A percentile compares a stretch with the other conserved stretches of the same genome.
Evolutionary conservation across 2,113 vertebrate species (phyloP).

Genomic region (Amphilophus citrinellus): DNA sequence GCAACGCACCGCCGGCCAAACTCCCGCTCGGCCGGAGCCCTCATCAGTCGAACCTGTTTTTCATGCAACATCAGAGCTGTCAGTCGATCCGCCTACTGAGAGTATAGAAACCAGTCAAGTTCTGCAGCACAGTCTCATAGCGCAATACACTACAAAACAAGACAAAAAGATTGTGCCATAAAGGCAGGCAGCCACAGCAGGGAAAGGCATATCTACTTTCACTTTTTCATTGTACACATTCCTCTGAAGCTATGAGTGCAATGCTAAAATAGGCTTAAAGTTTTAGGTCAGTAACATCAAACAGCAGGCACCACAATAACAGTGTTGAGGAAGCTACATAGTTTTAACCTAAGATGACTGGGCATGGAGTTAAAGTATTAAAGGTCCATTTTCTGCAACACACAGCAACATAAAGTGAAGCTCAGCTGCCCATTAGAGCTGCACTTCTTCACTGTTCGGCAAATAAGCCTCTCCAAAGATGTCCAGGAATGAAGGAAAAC

Average conservation of each 20-base stretch:
- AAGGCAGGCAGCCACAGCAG: slow-evolving; percentile 31
- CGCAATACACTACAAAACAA: slow-evolving; percentile 47
- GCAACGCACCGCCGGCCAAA: slow-evolving; percentile 50
- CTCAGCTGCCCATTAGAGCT: slow-evolving; percentile 5
- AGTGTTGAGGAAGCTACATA: slow-evolving; percentile 16
- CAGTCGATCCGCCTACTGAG: slow-evolving; percentile 48
- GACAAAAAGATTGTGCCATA: slow-evolving; percentile 30
- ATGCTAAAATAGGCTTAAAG: slow-evolving; percentile 64
- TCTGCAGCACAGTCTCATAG: slow-evolving; percentile 37
- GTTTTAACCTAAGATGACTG: slow-evolving; percentile 47
- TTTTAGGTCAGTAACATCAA: slow-evolving; percentile 68
- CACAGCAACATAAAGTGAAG: slow-evolving; percentile 8
- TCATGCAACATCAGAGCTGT: slow-evolving; percentile 75
- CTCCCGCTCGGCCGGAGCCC: slow-evolving; percentile 49
- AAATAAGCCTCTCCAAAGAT: slow-evolving; percentile 12
- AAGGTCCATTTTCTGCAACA: slow-evolving; percentile 17
- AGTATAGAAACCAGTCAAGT: slow-evolving; percentile 34
- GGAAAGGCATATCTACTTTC: slow-evolving; percentile 15
- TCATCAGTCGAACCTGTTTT: slow-evolving; percentile 67
- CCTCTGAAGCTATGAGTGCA: slow-evolving; percentile 44
- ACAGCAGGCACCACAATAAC: slow-evolving; percentile 47
- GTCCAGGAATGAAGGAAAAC: background rate
- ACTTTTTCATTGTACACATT: slow-evolving; percentile 36
- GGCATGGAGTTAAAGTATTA: slow-evolving; percentile 29
- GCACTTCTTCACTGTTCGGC: background rate